Evolutionary conservation across 2,888 invertebrate species (phyloP), one percentile per base, ranked within the genome.

Genomic region (Sarcophaga variegata): DNA sequence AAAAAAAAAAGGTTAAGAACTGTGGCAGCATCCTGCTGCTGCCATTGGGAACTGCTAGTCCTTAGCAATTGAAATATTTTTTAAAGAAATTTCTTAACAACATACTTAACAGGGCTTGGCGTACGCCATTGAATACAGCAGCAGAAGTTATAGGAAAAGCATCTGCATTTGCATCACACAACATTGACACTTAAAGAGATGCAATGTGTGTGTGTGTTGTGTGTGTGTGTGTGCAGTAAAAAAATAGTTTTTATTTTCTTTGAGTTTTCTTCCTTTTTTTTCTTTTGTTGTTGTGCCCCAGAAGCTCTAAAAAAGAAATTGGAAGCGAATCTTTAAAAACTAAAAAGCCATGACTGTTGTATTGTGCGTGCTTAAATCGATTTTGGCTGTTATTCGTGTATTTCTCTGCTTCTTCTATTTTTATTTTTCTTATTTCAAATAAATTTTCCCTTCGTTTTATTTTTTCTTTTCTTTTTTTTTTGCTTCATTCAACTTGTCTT

Each of bases 301-400:
- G 54, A 54, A 54, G 17, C 17, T 17, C 25, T 12, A 64, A 71
- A n/a, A 63, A 45, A 47, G 67, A 67, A 67, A 45, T 45, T 12
- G 17, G 17, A 54, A 54, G 17, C 14, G 54, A 54, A 54, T 54
- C 54, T 14, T 17, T 54, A 54, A 54, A 54, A 54, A 66, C 66
- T 54, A 54, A 54, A 17, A 54, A 54, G 54, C 54, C 12, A 54
- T 54, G 54, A 54, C 54, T 17, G 17, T 12, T 54, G 80, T 60
- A 74, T 77, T 83, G 77, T 72, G 67, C 81, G 81, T 80, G 63
- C 81, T 84, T 71, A 87, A 87, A 87, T 87, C 87, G 87, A 87
- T 87, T 87, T 87, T 84, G 81, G 71, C 75, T 84, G 87, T 79
- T 84, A 77, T 79, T 79, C 79, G 84, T 84, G 71, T 69, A 54